A percentile compares a stretch with the other conserved stretches of the same genome.
Evolutionary conservation across 2,888 invertebrate genomes (phyloP).

Genomic region (Oligia fasciuncula): DNA sequence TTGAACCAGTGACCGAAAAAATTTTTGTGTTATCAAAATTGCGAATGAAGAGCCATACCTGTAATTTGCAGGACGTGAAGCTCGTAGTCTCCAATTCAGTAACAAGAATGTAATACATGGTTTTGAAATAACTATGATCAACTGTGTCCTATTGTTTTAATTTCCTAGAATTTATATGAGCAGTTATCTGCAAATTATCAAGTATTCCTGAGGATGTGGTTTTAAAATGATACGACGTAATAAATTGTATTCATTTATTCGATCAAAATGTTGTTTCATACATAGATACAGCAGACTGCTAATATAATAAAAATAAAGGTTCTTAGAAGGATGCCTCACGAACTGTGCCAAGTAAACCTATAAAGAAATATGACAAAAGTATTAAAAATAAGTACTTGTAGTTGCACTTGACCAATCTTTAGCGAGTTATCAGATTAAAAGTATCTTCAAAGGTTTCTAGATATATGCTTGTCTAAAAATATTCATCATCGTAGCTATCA

Average conservation of each 20-base stretch:
- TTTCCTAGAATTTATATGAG: conserved; percentile 31
- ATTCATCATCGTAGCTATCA: conserved; percentile 68
- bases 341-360: conserved; percentile 9
- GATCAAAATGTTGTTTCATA: neutral
- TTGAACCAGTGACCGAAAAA: too few relatives aligned
- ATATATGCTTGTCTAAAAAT: conserved; percentile 82
- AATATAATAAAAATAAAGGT: neutral
- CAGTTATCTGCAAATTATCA: conserved; percentile 36
- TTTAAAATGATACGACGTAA: conserved; percentile 43
- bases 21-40: too few relatives aligned
- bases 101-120: conserved; percentile 84
- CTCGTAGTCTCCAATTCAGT: conserved; percentile 81
- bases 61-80: conserved; percentile 82
- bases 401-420: neutral
- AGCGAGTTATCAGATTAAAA: conserved; percentile 64
- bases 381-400: neutral
- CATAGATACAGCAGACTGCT: too few relatives aligned
- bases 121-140: conserved; percentile 26
- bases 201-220: conserved; percentile 62
- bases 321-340: neutral
- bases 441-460: conserved; percentile 79
- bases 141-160: conserved; percentile 7
- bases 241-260: conserved; percentile 21
- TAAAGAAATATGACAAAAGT: neutral
- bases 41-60: conserved; percentile 71